Evolutionary conservation across 2,797 vertebrate genomes (phyloP), one percentile per base, ranked within the genome.

Genomic region (Arctocebus calabarensis): DNA sequence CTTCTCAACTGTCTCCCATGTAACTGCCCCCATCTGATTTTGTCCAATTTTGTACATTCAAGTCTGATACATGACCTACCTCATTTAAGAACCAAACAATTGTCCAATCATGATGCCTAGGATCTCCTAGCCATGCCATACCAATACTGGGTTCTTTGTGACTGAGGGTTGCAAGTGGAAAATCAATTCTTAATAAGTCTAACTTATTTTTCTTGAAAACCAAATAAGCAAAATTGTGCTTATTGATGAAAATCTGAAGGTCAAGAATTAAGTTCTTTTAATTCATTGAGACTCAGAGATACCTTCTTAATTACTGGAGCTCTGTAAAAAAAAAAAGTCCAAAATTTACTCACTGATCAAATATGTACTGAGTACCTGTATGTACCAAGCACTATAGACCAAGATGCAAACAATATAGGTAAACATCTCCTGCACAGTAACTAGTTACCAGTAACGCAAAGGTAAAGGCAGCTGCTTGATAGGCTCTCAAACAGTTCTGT

Each of bases 321-420:
- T 90, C 62, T 84, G 8, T 64, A 52, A 52, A 48, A 52, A 88
- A 95, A 32, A 90, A 96, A 96, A 10, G 48, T 14, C 52, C 61
- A 43, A 43, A 86, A 43, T 78, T 73, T 62, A 94, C 34, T 90
- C 62, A 74, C 0, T 59, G 8, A 85, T 5, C 40, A 66, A 8
- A 9, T 29, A 57, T 3, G 23, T 22, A 59, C 17, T 17, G 29
- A 68, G 23, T 7, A 79, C 29, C 52, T 90, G 1, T 45, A 12
- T 19, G 48, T 29, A 43, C 59, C 48, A 29, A 43, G 11, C 34
- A 25, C 25, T 73, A 14, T 0, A 74, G 29, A 82, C 48, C 27
- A 27, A 90, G 77, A 48, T 57, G 48, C 37, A 84, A 81, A 79
- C 17, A 19, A 66, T 19, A 59, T 0, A 59, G 19, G 66, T n/a